phyloP scores from a whole-genome alignment of 1,140 invertebrate genomes.

The Lepeophtheirus salmonis region DNA sequence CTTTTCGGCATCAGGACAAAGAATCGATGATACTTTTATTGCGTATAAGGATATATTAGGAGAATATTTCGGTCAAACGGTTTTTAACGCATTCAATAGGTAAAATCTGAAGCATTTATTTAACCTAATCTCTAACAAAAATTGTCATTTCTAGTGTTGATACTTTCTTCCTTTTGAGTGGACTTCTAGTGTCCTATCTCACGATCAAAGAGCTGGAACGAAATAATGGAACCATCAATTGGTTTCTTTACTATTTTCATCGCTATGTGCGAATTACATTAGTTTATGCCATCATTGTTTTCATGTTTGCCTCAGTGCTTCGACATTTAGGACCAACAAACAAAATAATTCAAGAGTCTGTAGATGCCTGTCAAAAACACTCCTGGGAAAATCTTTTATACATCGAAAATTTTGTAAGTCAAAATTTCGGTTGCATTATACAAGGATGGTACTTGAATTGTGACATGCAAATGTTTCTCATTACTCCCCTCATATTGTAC shows the following conservation, averaged over 20 bases:
- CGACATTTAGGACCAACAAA: background rate
- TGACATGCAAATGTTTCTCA: conserved; percentile 10
- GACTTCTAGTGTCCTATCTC: conserved; percentile 36
- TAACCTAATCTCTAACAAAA: background rate
- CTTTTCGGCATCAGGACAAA: background rate
- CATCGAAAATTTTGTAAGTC: background rate
- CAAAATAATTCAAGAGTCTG: background rate
- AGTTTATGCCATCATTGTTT: conserved; percentile 1
- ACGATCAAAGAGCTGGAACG: conserved; percentile 31
- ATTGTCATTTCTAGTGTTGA: conserved; percentile 31
- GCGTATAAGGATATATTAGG: background rate
- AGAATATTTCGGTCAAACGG: background rate
- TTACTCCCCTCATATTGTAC: conserved; percentile 7
- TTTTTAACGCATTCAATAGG: background rate
- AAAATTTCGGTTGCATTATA: background rate
- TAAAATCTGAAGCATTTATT: background rate
- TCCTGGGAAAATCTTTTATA: conserved; percentile 5
- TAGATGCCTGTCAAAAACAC: background rate
- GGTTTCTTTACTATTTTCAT: conserved; percentile 30
- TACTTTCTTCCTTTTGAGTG: conserved; percentile 42
- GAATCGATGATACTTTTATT: background rate
- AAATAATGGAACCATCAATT: conserved; percentile 28
- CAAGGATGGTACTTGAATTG: background rate
- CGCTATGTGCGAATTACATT: conserved; percentile 29
- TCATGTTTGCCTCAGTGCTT: background rate